These are phyloP conservation scores for Craniophora ligustri DNA, from an alignment of 2,888 invertebrate genomes.

Conservation along the genomic window DNA sequence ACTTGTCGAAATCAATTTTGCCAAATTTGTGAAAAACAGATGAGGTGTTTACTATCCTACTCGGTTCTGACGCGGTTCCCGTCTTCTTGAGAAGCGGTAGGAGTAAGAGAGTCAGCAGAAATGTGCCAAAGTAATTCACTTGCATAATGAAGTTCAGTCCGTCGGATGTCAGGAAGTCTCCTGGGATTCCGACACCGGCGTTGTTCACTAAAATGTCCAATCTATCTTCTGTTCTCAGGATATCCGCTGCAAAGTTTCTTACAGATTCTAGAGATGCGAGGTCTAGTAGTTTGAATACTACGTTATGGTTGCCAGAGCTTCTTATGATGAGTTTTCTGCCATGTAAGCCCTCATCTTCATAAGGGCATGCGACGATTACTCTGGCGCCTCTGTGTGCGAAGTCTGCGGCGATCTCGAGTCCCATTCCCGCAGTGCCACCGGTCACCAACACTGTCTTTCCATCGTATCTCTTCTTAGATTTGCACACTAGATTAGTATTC, in stretches of 20 bases:
- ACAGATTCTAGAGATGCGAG: constrained; percentile 92
- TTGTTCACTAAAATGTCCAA: constrained; percentile 96
- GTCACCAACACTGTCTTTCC: constrained; percentile 79
- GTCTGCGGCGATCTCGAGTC: constrained; percentile 77
- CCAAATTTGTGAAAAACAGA: constrained; percentile 92
- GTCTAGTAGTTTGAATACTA: constrained; percentile 92
- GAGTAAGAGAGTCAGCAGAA: constrained; percentile 95
- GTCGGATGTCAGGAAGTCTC: constrained; percentile 91
- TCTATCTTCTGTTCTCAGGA: constrained; percentile 91
- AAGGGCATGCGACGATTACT: constrained; percentile 81
- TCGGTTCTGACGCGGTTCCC: constrained; percentile 87
- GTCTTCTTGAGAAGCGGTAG: constrained; percentile 92
- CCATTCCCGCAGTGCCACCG: constrained; percentile 81
- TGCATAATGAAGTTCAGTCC: constrained; percentile 96
- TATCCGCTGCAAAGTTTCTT: constrained; percentile 93
- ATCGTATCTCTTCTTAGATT: constrained; percentile 75
- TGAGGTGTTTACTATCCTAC: constrained; percentile 93
- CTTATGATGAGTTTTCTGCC: constrained; percentile 89
- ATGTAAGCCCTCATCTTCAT: constrained; percentile 71
- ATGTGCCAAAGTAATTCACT: constrained; percentile 97
- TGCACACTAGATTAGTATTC: constrained; percentile 77
- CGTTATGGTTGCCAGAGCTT: constrained; percentile 90
- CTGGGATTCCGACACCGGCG: constrained; percentile 93
- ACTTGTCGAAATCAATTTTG: constrained; percentile 90
- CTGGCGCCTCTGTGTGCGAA: constrained; percentile 79